Percentiles rank a stretch among this genome's conserved stretches.
Evolutionary conservation across 1,140 invertebrate species (phyloP).

Genomic region (Metaphire vulgaris): DNA sequence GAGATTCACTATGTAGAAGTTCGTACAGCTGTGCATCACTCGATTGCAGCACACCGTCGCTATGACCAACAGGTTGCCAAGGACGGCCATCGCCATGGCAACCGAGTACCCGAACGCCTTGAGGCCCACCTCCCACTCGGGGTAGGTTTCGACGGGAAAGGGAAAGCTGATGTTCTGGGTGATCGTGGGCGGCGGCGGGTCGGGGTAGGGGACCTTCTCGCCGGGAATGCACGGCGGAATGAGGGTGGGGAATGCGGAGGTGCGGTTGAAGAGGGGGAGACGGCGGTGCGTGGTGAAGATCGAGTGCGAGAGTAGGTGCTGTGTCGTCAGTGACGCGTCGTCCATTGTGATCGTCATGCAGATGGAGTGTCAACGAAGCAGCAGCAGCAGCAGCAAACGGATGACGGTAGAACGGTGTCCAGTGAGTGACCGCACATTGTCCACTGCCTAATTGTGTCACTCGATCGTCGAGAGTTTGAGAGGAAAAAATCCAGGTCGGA

Average conservation of each 20-base stretch:
- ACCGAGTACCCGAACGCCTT: conserved; percentile 34
- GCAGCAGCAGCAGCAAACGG: no score
- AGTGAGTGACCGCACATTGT: no score
- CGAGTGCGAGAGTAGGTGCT: no score
- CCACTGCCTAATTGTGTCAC: no score
- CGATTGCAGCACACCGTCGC: conserved; percentile 37
- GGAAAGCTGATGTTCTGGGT: background rate
- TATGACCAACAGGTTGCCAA: conserved; percentile 41
- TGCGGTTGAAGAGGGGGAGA: background rate
- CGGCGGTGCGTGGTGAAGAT: background rate
- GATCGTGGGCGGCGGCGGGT: background rate
- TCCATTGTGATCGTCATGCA: no score
- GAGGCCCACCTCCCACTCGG: conserved; percentile 34
- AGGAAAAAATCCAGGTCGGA: no score
- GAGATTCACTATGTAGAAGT: conserved; percentile 84
- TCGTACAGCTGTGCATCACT: conserved; percentile 59
- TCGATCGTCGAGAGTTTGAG: no score
- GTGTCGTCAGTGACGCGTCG: no score
- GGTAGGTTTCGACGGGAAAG: background rate
- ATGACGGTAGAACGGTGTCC: no score
- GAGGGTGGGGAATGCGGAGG: background rate
- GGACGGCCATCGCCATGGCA: conserved; percentile 37
- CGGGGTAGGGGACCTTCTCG: conserved; percentile 5
- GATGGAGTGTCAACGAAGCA: no score
- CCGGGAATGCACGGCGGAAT: conserved; percentile 22